Evolutionary conservation across 2,113 vertebrate genomes (phyloP), one percentile per base, ranked within the genome.

Genomic region (Zapornia atra): DNA sequence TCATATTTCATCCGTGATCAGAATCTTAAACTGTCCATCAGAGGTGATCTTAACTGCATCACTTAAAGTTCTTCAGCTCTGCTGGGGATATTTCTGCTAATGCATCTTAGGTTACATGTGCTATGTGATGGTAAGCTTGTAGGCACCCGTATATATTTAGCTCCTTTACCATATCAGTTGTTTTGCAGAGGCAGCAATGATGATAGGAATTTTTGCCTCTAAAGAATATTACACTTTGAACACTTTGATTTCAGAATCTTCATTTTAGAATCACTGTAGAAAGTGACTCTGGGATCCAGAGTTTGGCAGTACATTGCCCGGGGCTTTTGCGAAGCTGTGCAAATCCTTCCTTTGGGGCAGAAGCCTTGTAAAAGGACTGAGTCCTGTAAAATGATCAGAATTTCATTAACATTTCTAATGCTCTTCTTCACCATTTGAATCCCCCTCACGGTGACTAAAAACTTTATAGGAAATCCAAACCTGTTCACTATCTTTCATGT

Each of bases 381-480:
- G 33, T 83, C 65, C 53, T 85, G 28, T 57, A 73, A 90, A 93
- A 75, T 28, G 2, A 75, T 88, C 51, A 53, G 68, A 93, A 91
- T 76, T 90, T 73, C 71, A 75, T 94, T 88, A 95, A 56, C n/a
- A 40, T 88, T 95, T 78, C 44, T 86, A 59, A 38, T 65, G 12
- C 20, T 77, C 6, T 79, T 83, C 78, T 76, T 51, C 31, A 48
- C 59, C 16, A 34, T 86, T 85, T 83, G 60, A 77, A 77, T 92
- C 60, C 18, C n/a, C 93, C 56, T 81, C 90, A 90, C 0, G 1
- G 40, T 56, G 72, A 90, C 54, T 90, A 64, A 93, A 91, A 88
- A 86, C 38, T 83, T 75, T 21, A 64, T 44, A 66, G 69, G 83
- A 91, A 86, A 96, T 93, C 82, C 86, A 92, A 94, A 86, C 48